These are phyloP conservation scores for Eremophila alpestris DNA, from an alignment of 2,797 vertebrate genomes.

Conservation along the genomic window DNA sequence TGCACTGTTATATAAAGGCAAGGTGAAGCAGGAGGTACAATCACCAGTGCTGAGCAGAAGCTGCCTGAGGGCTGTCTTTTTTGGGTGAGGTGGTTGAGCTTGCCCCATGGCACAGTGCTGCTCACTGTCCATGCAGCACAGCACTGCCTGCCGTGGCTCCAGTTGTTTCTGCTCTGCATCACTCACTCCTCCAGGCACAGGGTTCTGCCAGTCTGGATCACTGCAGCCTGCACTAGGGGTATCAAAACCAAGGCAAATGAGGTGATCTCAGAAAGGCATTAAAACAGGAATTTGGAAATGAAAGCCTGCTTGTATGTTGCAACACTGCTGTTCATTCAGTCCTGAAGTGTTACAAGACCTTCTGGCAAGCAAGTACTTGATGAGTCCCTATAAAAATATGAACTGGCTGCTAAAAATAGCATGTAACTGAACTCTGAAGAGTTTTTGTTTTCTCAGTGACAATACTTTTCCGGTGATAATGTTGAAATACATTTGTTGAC, in stretches of 20 bases:
- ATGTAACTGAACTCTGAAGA: background rate
- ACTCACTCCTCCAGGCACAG: background rate
- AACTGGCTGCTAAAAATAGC: background rate
- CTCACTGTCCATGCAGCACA: fast-evolving
- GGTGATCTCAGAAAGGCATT: background rate
- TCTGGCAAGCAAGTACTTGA: background rate
- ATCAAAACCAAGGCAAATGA: background rate
- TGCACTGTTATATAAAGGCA: background rate
- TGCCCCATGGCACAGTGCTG: background rate
- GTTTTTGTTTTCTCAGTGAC: background rate
- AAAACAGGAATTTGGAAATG: background rate
- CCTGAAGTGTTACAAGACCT: background rate
- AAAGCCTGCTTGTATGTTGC: background rate
- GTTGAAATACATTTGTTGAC: background rate
- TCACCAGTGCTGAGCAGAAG: background rate
- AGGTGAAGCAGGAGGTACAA: background rate
- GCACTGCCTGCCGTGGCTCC: background rate
- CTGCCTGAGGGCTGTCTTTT: background rate
- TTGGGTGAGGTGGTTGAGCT: background rate
- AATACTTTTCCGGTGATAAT: background rate
- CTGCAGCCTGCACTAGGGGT: background rate
- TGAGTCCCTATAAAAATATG: background rate
- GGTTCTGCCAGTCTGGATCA: background rate
- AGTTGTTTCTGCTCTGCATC: background rate
- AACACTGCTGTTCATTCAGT: background rate